Evolutionary conservation across 1,140 invertebrate genomes (phyloP).

Genomic region (Drosophila lacertosa): DNA sequence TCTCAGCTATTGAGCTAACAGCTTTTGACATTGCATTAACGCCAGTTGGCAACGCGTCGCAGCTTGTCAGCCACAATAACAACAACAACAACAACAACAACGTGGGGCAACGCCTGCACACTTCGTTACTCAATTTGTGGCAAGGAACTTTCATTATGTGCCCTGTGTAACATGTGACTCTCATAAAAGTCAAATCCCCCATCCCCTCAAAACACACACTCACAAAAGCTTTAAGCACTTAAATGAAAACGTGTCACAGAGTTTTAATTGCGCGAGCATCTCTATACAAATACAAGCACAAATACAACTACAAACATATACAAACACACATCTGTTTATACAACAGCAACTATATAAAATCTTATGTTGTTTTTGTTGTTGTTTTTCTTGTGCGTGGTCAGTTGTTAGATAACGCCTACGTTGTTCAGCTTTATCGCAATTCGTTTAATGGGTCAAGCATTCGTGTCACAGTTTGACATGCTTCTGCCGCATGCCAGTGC

Average conservation of each 20-base stretch:
- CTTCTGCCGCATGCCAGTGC: slow-evolving; percentile 1
- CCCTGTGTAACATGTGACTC: slow-evolving; percentile 45
- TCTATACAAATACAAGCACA: slow-evolving; percentile 33
- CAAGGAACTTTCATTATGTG: slow-evolving; percentile 49
- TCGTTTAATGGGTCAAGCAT: slow-evolving; percentile 43
- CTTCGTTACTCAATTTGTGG: slow-evolving; percentile 52
- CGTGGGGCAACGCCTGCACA: slow-evolving; percentile 30
- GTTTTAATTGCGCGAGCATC: slow-evolving; percentile 55
- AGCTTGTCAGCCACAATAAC: slow-evolving; percentile 35
- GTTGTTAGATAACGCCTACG: slow-evolving; percentile 45
- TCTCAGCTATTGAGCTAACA: slow-evolving; percentile 51
- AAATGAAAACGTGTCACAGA: slow-evolving; percentile 63
- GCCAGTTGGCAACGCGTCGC: slow-evolving; percentile 34
- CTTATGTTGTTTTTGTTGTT: slow-evolving; percentile 2
- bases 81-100: slow-evolving; percentile 8
- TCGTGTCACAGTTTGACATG: slow-evolving; percentile 27
- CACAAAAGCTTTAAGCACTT: slow-evolving; percentile 41
- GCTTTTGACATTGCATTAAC: slow-evolving; percentile 59
- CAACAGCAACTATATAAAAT: background rate
- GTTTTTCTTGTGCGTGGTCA: slow-evolving; percentile 44
- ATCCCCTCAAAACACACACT: slow-evolving; percentile 5
- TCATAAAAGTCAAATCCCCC: slow-evolving; percentile 42
- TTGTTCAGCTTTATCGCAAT: slow-evolving; percentile 33
- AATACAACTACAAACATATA: slow-evolving; percentile 4
- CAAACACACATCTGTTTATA: background rate